A percentile compares a stretch with the other conserved stretches of the same genome.
Evolutionary conservation across 2,797 vertebrate genomes (phyloP).

Genomic region (Vultur gryphus): DNA sequence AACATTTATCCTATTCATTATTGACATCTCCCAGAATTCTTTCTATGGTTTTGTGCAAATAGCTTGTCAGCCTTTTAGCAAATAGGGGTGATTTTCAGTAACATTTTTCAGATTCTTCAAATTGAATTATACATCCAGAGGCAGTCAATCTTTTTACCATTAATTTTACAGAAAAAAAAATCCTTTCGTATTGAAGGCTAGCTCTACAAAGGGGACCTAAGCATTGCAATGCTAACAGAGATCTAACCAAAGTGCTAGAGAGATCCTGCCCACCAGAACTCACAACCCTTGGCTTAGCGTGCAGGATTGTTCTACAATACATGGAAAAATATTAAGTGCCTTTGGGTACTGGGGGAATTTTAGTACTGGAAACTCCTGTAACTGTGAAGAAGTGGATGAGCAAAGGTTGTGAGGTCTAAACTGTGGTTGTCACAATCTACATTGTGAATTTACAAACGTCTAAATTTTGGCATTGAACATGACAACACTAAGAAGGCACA

Average conservation of each 20-base stretch:
- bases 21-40: conserved; percentile 36
- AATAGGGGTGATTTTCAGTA: conserved; percentile 37
- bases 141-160: conserved; percentile 18
- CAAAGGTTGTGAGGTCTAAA: neutral
- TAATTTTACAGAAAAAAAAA: neutral
- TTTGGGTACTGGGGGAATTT: neutral
- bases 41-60: conserved; percentile 23
- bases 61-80: conserved; percentile 47
- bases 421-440: neutral
- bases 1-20: conserved; percentile 42
- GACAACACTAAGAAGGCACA: rapidly evolving
- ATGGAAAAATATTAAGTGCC: neutral
- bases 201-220: neutral
- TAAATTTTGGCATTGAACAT: neutral
- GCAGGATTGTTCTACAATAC: neutral
- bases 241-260: neutral
- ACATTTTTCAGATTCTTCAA: conserved; percentile 35
- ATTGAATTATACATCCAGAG: conserved; percentile 34
- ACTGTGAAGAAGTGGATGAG: neutral
- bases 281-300: neutral
- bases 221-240: neutral
- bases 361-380: neutral
- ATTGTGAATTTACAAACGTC: rapidly evolving
- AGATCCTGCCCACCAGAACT: neutral
- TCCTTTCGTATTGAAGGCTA: neutral